Percentiles rank a stretch among this genome's conserved stretches.
These are phyloP conservation scores for Eudyptes chrysolophus DNA, from an alignment of 2,113 vertebrate species.

Conservation along the genomic window DNA sequence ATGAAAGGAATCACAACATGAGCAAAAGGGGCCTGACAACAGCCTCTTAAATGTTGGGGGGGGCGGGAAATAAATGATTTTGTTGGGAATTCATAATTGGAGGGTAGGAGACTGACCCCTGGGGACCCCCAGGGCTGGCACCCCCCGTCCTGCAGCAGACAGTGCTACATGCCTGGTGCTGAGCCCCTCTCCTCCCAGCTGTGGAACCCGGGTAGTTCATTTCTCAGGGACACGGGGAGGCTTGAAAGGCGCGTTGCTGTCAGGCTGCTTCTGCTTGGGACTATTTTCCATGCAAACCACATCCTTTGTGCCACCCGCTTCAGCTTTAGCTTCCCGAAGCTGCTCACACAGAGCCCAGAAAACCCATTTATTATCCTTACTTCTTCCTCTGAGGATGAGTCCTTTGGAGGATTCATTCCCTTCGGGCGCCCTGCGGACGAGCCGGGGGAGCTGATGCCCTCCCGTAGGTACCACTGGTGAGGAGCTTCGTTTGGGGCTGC, in stretches of 20 bases:
- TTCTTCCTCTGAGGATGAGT: not conserved
- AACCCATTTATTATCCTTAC: not conserved
- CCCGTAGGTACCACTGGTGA: not conserved
- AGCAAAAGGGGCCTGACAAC: not conserved
- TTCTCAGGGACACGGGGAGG: not conserved
- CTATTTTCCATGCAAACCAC: not conserved
- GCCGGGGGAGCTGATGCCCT: not conserved
- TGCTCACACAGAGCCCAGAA: not conserved
- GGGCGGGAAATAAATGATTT: not conserved
- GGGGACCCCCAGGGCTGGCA: not conserved
- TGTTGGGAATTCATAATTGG: not conserved
- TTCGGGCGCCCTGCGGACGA: rapidly evolving
- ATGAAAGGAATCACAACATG: not conserved
- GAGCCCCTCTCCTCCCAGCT: not conserved
- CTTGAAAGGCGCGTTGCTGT: not conserved
- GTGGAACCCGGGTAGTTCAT: not conserved
- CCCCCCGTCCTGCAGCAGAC: not conserved
- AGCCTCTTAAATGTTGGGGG: not conserved
- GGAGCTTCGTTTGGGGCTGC: not conserved
- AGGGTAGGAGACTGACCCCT: not conserved
- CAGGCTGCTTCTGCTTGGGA: not conserved
- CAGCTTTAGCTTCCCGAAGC: not conserved
- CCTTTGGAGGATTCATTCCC: not conserved
- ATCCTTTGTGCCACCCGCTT: not conserved
- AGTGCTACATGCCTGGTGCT: not conserved